Base-by-base conservation (phyloP, 2,113 vertebrate species). In the Mugil cephalus region DNA sequence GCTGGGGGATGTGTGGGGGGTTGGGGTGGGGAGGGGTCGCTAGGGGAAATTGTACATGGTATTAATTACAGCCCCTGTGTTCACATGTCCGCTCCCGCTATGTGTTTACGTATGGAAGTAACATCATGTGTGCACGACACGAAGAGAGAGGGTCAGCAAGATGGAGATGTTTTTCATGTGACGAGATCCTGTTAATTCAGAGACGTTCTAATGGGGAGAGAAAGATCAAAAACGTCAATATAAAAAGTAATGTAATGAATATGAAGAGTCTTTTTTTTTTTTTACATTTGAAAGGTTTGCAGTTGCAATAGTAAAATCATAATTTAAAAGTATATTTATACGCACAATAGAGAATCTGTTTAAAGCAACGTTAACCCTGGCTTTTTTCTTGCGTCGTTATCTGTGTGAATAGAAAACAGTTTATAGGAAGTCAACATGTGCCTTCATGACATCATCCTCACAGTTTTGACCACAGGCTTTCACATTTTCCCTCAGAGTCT, bases 1-100 rank as follows among this genome's bases (percentile, higher is more conserved):
- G 78, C 54, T 56, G 15, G 58, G 72, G 80, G 70, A 56, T 35
- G 74, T 70, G 13, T 54, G 50, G 30, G 9, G 52, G 42, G 43
- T 45, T 46, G 24, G 34, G 21, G 34, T 7, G 47, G 34, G 46
- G 19, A 18, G 63, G 63, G 69, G 51, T n/a, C n/a, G 39, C 6
- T 10, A 67, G 54, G 80, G 78, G 80, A 76, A 69, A 84, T 83
- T 79, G 88, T 73, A 83, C 80, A 84, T 91, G 89, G 87, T 91
- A 91, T 89, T 92, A 91, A 92, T 90, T 89, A 90, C 66, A 79
- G 80, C 79, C 56, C n/a, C 67, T 63, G 75, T 74, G 72, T 82
- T 87, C 83, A 76, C 88, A 85, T 85, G 81, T 84, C 83, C 48
- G 62, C 88, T 79, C 59, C 79, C 15, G 61, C 83, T 69, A 67